Conservation (phyloP, 1,140 invertebrate species). For the Aphelinus certus region DNA sequence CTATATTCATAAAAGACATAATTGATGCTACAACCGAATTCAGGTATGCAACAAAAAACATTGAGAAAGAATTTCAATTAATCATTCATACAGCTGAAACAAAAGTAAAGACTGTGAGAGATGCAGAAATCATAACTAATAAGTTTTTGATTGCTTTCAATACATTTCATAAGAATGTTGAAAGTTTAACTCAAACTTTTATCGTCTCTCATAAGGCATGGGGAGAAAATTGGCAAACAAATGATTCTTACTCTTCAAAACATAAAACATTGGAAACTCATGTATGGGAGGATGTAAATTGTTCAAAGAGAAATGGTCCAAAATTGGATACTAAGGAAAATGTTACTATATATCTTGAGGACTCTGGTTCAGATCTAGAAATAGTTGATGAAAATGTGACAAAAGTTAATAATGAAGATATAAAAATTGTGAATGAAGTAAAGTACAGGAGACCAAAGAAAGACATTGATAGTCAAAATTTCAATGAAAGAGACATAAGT, state of each 20-base stretch:
- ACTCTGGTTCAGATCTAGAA: constrained; percentile 7
- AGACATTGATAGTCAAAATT: not conserved
- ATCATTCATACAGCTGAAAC: constrained; percentile 4
- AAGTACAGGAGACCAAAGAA: not conserved
- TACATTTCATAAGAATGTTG: too few relatives aligned
- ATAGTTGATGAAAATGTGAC: constrained; percentile 4
- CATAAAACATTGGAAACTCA: too few relatives aligned
- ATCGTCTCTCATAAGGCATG: too few relatives aligned
- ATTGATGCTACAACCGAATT: too few relatives aligned
- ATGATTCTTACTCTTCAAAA: too few relatives aligned
- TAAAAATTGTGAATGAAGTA: not conserved
- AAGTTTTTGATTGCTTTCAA: constrained; percentile 2
- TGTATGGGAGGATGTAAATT: too few relatives aligned
- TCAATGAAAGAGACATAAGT: not conserved
- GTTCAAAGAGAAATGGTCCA: too few relatives aligned
- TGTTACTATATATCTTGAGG: not conserved
- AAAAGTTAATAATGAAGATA: not conserved
- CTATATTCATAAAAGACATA: too few relatives aligned
- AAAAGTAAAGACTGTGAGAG: not conserved
- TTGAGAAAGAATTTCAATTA: not conserved
- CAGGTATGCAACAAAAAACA: not conserved
- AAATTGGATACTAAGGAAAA: too few relatives aligned
- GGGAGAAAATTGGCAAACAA: too few relatives aligned
- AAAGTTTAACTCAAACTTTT: too few relatives aligned
- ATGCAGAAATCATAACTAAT: not conserved